phyloP scores from a whole-genome alignment of 2,113 vertebrate species.

The Castor canadensis region DNA sequence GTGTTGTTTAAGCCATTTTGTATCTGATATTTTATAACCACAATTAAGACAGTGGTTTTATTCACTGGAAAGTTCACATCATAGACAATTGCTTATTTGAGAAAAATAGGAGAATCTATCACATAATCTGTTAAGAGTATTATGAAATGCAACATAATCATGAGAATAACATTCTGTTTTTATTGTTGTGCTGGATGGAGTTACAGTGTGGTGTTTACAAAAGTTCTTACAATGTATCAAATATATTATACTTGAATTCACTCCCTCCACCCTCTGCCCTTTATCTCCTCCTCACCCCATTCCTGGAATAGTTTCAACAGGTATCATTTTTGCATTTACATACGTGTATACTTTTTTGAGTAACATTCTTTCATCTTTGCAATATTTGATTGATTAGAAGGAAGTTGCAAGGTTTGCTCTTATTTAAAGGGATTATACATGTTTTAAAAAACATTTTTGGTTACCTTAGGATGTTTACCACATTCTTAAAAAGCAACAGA shows the following conservation, averaged over 20 bases:
- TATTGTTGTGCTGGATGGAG: too few relatives aligned
- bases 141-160: background rate
- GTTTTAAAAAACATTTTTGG: background rate
- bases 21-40: background rate
- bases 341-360: too few relatives aligned
- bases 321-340: too few relatives aligned
- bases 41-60: background rate
- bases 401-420: background rate
- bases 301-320: too few relatives aligned
- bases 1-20: background rate
- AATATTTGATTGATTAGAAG: background rate
- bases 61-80: background rate
- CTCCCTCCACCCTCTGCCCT: too few relatives aligned
- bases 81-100: background rate
- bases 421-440: background rate
- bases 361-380: background rate
- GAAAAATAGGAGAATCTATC: background rate
- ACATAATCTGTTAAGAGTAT: background rate
- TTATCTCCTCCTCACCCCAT: too few relatives aligned
- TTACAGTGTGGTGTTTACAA: too few relatives aligned
- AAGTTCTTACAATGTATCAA: too few relatives aligned
- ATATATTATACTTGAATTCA: too few relatives aligned
- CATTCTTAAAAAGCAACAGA: background rate
- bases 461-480: background rate
- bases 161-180: background rate